A percentile compares a stretch with the other conserved stretches of the same genome.
phyloP scores from a whole-genome alignment of 2,113 vertebrate genomes.

The Lynx canadensis region DNA sequence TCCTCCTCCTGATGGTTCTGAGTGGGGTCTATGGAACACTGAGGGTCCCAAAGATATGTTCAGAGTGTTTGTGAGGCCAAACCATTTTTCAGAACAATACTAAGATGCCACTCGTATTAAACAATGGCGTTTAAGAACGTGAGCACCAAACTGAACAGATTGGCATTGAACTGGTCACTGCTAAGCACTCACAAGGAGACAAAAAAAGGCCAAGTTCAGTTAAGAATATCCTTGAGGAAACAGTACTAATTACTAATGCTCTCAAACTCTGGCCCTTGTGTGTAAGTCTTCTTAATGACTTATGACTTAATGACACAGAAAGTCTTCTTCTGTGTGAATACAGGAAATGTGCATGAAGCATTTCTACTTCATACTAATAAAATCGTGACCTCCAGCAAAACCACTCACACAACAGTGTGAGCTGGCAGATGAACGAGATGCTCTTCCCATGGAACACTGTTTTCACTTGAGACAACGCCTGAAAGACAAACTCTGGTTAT shows the following conservation, averaged over 20 bases:
- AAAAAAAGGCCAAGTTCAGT: background rate
- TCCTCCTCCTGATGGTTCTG: background rate
- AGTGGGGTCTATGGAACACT: background rate
- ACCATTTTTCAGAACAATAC: background rate
- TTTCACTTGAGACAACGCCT: background rate
- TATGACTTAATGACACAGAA: no score
- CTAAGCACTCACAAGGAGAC: no score
- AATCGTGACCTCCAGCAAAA: background rate
- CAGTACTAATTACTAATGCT: background rate
- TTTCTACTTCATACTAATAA: background rate
- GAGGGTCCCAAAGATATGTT: background rate
- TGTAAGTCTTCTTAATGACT: background rate
- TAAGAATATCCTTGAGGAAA: background rate
- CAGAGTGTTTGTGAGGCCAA: background rate
- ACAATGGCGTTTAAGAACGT: background rate
- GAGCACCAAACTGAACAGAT: background rate
- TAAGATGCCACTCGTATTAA: background rate
- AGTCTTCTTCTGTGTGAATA: background rate
- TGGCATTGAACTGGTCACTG: background rate
- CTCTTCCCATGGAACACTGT: background rate
- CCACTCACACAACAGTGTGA: background rate
- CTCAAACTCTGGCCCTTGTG: background rate
- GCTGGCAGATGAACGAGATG: background rate
- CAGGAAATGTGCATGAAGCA: background rate
- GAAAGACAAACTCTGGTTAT: background rate